phyloP scores from a whole-genome alignment of 2,888 invertebrate species.

The Protophormia terraenovae region DNA sequence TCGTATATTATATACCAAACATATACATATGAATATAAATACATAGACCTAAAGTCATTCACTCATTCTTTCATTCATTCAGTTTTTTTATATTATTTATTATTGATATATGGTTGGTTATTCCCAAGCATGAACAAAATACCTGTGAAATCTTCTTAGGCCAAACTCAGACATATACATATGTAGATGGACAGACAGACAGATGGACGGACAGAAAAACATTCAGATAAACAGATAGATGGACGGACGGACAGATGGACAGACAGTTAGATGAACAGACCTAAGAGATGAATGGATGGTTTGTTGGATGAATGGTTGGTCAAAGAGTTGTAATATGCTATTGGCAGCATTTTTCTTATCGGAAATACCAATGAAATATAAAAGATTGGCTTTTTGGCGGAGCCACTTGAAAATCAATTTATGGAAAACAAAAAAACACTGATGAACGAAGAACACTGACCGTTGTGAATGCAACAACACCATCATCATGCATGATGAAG shows the following conservation, averaged over 20 bases:
- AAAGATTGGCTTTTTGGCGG: conserved; percentile 64
- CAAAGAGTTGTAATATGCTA: conserved; percentile 39
- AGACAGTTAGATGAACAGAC: neutral
- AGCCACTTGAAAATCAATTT: conserved; percentile 68
- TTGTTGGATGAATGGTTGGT: neutral
- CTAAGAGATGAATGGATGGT: neutral
- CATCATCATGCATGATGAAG: too few relatives aligned
- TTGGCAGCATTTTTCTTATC: conserved; percentile 64
- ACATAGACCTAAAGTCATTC: conserved; percentile 18
- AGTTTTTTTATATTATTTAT: neutral
- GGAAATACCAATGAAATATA: conserved; percentile 61
- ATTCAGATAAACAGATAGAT: neutral
- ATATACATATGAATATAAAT: neutral
- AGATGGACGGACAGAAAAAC: neutral
- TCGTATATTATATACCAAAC: neutral
- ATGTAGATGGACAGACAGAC: conserved; percentile 8
- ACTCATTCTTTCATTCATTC: conserved; percentile 6
- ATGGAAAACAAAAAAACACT: conserved; percentile 48
- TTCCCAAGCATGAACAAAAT: conserved; percentile 17
- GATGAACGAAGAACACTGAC: too few relatives aligned
- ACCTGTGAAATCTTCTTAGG: conserved; percentile 39
- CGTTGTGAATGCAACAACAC: neutral
- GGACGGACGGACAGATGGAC: neutral
- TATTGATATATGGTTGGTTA: conserved; percentile 6
- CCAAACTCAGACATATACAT: neutral